Evolutionary conservation across 1,140 invertebrate species (phyloP).

Genomic region (Aphidius ervi): DNA sequence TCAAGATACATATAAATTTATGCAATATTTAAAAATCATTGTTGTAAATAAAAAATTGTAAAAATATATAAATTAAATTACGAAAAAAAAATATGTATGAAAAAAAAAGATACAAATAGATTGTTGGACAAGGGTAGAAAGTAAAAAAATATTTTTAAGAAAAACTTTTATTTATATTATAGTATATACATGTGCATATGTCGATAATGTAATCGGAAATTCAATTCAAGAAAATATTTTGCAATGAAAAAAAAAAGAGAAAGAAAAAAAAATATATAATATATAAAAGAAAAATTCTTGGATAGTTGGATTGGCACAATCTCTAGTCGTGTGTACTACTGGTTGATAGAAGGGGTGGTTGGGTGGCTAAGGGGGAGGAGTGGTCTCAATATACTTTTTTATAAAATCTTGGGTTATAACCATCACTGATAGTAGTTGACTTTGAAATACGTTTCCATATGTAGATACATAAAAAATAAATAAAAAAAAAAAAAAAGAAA

Average conservation of each 20-base stretch:
- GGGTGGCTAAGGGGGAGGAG: background rate
- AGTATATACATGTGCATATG: too few relatives aligned
- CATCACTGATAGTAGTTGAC: constrained; percentile 6
- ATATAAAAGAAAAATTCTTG: too few relatives aligned
- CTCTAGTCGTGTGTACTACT: background rate
- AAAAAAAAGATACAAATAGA: too few relatives aligned
- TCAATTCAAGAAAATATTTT: too few relatives aligned
- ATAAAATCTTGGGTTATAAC: background rate
- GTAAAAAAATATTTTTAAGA: too few relatives aligned
- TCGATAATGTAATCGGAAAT: too few relatives aligned
- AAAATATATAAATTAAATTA: background rate
- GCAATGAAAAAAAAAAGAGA: too few relatives aligned
- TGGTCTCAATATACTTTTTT: too few relatives aligned
- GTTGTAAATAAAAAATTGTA: constrained; percentile 1
- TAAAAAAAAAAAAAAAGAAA: background rate
- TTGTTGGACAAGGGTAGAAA: too few relatives aligned
- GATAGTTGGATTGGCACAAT: background rate
- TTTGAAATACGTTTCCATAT: constrained; percentile 13
- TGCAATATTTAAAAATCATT: constrained; percentile 6
- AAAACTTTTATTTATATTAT: too few relatives aligned
- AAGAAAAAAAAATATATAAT: too few relatives aligned
- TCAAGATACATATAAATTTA: constrained; percentile 14
- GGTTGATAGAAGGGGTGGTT: background rate
- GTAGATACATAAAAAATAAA: background rate
- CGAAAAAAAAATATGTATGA: background rate